Evolutionary conservation across 37 sponge, comb jelly and placozoan genomes (phyloP).

Genomic region (Halichondria panicea): DNA sequence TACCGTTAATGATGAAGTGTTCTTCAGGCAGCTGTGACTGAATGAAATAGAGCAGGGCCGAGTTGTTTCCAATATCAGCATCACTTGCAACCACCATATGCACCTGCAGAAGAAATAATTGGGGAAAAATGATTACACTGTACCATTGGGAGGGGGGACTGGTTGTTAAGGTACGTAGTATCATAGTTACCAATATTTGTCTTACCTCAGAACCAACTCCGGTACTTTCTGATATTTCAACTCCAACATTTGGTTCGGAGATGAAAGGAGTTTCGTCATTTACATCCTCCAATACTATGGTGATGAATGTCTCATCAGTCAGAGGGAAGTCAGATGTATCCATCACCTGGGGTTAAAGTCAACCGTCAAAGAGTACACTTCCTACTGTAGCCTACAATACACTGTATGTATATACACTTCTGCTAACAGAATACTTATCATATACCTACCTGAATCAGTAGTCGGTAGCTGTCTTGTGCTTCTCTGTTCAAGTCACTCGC

Average conservation of each 20-base stretch:
- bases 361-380: too few species aligned
- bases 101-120: constrained; percentile 2
- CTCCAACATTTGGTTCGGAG: not conserved
- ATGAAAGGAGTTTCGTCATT: not conserved
- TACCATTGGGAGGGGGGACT: not conserved
- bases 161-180: not conserved
- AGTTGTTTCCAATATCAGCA: constrained; percentile 29
- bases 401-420: too few species aligned
- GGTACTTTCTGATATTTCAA: not conserved
- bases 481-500: constrained; percentile 20
- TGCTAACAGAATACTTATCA: too few species aligned
- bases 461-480: not conserved
- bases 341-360: constrained; percentile 3
- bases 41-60: constrained; percentile 10
- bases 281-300: constrained; percentile 2
- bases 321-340: constrained; percentile 13
- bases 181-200: not conserved
- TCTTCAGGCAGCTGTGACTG: not conserved
- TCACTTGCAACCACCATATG: constrained; percentile 21
- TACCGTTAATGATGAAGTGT: constrained; percentile 31
- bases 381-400: too few species aligned
- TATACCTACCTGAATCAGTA: constrained; percentile 12
- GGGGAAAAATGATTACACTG: not conserved
- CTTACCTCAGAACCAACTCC: not conserved
- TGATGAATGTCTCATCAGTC: not conserved